A percentile compares a stretch with the other conserved stretches of the same genome.
These are phyloP conservation scores for Opisthocomus hoazin DNA, from an alignment of 2,113 vertebrate genomes.

Conservation along the genomic window DNA sequence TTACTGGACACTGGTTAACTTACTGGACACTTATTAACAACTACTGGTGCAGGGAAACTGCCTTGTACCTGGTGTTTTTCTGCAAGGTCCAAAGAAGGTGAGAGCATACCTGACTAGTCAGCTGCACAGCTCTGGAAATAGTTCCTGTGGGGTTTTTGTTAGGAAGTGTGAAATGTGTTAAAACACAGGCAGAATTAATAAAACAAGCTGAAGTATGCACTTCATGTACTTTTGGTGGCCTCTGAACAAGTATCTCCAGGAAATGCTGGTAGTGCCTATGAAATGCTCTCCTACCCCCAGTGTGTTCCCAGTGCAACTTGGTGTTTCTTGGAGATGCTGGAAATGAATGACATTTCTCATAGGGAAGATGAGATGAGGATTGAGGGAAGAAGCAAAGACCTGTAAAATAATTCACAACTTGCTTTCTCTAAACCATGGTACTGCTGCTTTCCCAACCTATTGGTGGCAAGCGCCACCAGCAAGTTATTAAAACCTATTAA, in stretches of 20 bases:
- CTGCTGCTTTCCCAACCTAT: not conserved
- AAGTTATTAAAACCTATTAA: not conserved
- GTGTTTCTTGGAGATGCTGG: not conserved
- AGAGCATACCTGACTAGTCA: not conserved
- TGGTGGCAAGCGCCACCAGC: not conserved
- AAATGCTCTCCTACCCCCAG: not conserved
- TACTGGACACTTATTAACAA: not conserved
- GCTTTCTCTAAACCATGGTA: not conserved
- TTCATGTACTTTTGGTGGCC: not conserved
- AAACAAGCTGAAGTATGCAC: not conserved
- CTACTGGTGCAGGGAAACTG: accelerated
- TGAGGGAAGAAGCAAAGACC: not conserved
- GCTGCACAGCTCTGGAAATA: not conserved
- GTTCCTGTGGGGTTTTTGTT: not conserved
- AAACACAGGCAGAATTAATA: not conserved
- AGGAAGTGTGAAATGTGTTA: not conserved
- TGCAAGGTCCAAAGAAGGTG: not conserved
- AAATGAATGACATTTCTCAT: not conserved
- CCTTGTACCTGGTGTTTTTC: not conserved
- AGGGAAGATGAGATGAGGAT: not conserved
- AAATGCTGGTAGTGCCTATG: not conserved
- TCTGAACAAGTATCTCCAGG: not conserved
- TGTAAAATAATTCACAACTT: not conserved
- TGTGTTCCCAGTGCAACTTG: not conserved
- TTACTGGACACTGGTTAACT: not conserved